phyloP scores from a whole-genome alignment of 2,113 vertebrate genomes.

The Poecile atricapillus region DNA sequence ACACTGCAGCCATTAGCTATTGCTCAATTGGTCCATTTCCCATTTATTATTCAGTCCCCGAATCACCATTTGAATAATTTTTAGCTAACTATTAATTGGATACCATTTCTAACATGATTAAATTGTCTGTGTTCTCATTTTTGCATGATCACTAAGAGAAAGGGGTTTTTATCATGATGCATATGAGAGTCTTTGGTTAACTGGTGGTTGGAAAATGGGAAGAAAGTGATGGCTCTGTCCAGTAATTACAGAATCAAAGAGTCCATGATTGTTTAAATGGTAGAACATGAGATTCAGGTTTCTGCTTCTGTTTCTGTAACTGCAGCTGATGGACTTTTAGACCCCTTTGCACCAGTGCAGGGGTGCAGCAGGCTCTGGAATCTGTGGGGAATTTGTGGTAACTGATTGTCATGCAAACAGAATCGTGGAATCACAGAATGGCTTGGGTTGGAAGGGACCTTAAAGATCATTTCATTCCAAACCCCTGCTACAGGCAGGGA shows the following conservation, averaged over 20 bases:
- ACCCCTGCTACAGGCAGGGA: background rate
- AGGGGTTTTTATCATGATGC: background rate
- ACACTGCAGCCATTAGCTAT: background rate
- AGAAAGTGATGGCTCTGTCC: background rate
- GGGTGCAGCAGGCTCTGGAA: background rate
- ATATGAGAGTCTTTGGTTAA: background rate
- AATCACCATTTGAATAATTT: conserved; percentile 19
- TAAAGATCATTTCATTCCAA: background rate
- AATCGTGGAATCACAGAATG: background rate
- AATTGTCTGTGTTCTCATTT: background rate
- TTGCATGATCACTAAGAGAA: background rate
- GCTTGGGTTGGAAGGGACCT: background rate
- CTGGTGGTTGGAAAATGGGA: background rate
- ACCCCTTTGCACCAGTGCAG: background rate
- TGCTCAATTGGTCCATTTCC: conserved; percentile 2
- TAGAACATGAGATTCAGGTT: background rate
- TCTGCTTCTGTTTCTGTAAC: background rate
- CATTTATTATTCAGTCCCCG: background rate
- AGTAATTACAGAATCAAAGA: background rate
- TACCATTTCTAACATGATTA: background rate
- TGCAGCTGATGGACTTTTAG: background rate
- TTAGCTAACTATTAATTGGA: conserved; percentile 27
- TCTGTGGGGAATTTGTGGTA: background rate
- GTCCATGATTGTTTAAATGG: background rate
- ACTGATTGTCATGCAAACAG: background rate